A percentile compares a stretch with the other conserved stretches of the same genome.
phyloP scores from a whole-genome alignment of 2,113 vertebrate species.

The Erythrolamprus reginae region DNA sequence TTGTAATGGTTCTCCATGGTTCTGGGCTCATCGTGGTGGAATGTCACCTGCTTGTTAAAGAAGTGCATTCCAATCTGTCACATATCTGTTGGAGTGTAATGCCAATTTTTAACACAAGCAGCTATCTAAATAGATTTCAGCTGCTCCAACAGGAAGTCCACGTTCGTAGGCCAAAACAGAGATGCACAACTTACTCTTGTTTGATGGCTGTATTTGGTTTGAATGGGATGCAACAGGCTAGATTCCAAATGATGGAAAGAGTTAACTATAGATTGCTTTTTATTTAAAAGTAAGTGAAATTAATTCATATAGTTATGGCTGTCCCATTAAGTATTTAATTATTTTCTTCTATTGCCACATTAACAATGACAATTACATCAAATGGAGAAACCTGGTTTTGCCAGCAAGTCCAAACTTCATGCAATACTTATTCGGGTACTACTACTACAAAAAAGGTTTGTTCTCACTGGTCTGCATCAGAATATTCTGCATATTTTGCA shows the following conservation, averaged over 20 bases:
- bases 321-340: background rate
- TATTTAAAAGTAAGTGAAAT: background rate
- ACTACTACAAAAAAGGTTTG: background rate
- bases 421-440: background rate
- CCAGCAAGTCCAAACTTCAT: background rate
- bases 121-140: slow-evolving; percentile 14
- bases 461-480: background rate
- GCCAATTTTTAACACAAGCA: background rate
- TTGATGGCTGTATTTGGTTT: background rate
- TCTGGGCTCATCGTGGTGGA: background rate
- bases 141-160: background rate
- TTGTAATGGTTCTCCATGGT: background rate
- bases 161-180: background rate
- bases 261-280: background rate
- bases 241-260: background rate
- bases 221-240: background rate
- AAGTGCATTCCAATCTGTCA: background rate
- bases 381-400: background rate
- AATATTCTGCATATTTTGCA: background rate
- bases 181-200: background rate
- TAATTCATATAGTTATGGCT: background rate
- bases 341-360: background rate
- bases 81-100: background rate
- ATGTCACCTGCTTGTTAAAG: background rate
- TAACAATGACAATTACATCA: background rate